These are phyloP conservation scores for Tachysurus vachellii DNA, from an alignment of 2,113 vertebrate genomes.

Conservation along the genomic window DNA sequence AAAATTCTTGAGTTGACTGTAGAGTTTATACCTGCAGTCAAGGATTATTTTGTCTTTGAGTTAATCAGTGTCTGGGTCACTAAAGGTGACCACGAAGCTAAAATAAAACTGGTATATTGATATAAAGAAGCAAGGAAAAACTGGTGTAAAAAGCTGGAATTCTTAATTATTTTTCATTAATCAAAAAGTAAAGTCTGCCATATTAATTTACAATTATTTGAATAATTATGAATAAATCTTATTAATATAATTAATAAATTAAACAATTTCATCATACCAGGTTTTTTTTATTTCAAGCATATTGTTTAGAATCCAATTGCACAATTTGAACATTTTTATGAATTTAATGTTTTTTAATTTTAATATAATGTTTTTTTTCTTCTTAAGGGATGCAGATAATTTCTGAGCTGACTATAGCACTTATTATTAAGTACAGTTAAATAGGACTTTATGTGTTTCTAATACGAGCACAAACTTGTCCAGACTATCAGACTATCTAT, in stretches of 20 bases:
- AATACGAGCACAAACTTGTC: not conserved
- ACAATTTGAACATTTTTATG: not conserved
- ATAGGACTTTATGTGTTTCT: not conserved
- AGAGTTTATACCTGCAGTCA: not conserved
- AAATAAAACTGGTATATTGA: not conserved
- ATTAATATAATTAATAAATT: not conserved
- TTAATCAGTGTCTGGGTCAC: not conserved
- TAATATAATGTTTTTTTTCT: not conserved
- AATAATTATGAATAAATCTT: not conserved
- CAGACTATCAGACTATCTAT: not conserved
- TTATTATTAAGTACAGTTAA: not conserved
- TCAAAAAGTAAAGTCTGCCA: not conserved
- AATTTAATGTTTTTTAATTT: too few species aligned
- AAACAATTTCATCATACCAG: too few species aligned
- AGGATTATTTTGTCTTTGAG: not conserved
- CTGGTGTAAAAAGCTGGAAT: too few species aligned
- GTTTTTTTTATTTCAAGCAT: too few species aligned
- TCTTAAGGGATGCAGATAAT: not conserved
- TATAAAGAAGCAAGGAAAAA: not conserved
- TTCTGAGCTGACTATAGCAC: not conserved
- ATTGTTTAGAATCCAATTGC: not conserved
- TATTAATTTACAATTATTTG: not conserved
- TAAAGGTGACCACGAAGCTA: not conserved
- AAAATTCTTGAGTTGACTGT: not conserved
- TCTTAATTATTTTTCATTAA: too few species aligned